Base-by-base conservation (phyloP, 2,797 vertebrate species). In the Poecilia wingei region DNA sequence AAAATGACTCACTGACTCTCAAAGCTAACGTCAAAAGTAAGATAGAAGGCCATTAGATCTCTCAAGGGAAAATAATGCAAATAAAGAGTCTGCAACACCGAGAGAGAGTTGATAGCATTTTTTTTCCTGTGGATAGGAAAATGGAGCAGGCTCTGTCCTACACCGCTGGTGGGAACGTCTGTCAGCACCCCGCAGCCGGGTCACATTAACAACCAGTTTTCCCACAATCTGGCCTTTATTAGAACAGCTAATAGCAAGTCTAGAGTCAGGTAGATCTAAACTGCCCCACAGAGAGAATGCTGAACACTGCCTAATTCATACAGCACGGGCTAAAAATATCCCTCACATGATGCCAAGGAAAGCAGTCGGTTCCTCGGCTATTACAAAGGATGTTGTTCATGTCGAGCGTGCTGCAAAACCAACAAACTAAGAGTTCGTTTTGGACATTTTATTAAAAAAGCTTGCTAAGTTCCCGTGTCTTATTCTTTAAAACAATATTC, bases 161-260 rank as follows among this genome's bases (percentile, higher is more conserved):
- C 90, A 89, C 90, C 69, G 83, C 92, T 91, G 92, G 90, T 95
- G 94, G 93, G 93, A 95, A 94, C 53, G 88, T 93, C 92, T 95
- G 93, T 94, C 93, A 92, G 92, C 86, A 84, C 91, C 90, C 86
- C 91, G 91, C 92, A 92, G 90, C 89, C 87, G 87, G 87, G 92
- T 94, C 92, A 92, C 91, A 94, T 96, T 94, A 95, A 94, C 90
- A 83, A 93, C 91, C 91, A 92, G 89, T 93, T 94, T 94, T 93
- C 91, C 94, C 93, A 95, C 93, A 94, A 95, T 95, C 93, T 96
- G 94, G 94, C 93, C 93, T 95, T 96, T 93, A 95, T 95, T 95
- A 95, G 66, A 61, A 79, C 64, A 74, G 80, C 85, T 93, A 94
- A 95, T 93, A 90, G 93, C 92, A 91, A 89, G 84, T 82, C 82